Percentiles rank a stretch among this genome's conserved stretches.
These are phyloP conservation scores for Pseudoips prasinana DNA, from an alignment of 2,888 invertebrate species.

Conservation along the genomic window DNA sequence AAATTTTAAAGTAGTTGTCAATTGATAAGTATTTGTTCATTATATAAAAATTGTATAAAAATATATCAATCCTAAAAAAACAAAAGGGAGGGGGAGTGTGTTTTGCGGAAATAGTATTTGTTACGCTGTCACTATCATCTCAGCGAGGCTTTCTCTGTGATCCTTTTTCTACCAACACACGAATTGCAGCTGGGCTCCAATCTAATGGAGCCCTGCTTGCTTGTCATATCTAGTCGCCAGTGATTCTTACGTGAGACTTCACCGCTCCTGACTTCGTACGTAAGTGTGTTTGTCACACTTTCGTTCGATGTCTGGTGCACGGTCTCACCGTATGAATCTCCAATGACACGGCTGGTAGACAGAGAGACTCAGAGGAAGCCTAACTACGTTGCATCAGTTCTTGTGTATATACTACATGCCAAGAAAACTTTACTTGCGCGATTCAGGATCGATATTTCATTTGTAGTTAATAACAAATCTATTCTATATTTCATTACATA, in stretches of 20 bases:
- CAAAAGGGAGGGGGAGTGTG: neutral
- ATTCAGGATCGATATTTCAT: neutral
- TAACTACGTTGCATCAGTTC: neutral
- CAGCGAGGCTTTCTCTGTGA: neutral
- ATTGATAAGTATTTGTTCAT: too few relatives aligned
- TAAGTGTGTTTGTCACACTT: too few relatives aligned
- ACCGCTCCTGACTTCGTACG: too few relatives aligned
- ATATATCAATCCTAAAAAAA: too few relatives aligned
- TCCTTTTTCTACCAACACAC: neutral
- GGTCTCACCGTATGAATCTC: too few relatives aligned
- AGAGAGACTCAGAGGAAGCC: neutral
- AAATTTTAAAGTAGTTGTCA: too few relatives aligned
- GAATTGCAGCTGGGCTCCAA: neutral
- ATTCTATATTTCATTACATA: too few relatives aligned
- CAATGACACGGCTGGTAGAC: neutral
- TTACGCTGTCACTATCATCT: neutral
- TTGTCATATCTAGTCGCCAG: too few relatives aligned
- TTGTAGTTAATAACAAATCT: neutral
- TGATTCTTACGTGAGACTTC: too few relatives aligned
- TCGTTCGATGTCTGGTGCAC: too few relatives aligned
- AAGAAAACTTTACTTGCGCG: neutral
- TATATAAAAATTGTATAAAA: too few relatives aligned
- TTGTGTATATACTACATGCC: neutral
- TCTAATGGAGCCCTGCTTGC: too few relatives aligned
- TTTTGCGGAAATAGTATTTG: neutral